phyloP scores from a whole-genome alignment of 2,797 vertebrate species.

The Acipenser transmontanus region DNA sequence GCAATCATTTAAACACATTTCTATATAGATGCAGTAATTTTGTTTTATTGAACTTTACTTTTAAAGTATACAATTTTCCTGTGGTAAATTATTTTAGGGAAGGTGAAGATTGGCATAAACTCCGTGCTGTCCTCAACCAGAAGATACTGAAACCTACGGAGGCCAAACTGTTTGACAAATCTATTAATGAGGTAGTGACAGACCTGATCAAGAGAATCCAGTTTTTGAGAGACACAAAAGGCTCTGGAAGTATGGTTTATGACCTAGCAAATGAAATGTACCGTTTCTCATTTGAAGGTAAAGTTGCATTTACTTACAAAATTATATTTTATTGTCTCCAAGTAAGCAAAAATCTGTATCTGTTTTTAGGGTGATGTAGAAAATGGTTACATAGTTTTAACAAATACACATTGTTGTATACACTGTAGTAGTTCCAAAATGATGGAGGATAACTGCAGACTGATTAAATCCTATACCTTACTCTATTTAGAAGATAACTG shows the following conservation, averaged over 20 bases:
- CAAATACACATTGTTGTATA: neutral
- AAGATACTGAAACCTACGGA: neutral
- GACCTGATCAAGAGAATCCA: slow-evolving; percentile 1
- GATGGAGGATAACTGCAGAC: too few relatives aligned
- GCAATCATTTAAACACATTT: too few relatives aligned
- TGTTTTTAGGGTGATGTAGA: too few relatives aligned
- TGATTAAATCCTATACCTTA: too few relatives aligned
- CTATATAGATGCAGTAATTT: too few relatives aligned
- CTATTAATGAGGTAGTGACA: neutral
- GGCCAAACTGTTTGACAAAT: neutral
- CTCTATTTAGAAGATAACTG: too few relatives aligned
- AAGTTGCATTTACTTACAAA: too few relatives aligned
- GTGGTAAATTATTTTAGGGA: neutral
- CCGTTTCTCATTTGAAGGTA: neutral
- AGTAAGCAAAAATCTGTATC: neutral
- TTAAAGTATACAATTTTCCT: too few relatives aligned
- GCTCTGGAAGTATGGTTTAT: slow-evolving; percentile 1
- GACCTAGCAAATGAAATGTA: neutral
- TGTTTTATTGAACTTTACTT: too few relatives aligned
- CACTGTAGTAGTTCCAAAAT: neutral
- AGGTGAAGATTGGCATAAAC: slow-evolving; percentile 9
- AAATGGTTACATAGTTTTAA: neutral
- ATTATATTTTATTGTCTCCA: neutral
- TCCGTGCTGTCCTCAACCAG: neutral
- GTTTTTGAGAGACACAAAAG: neutral